Evolutionary conservation across 1,140 invertebrate genomes (phyloP), one percentile per base, ranked within the genome.

Genomic region (Camponotus pennsylvanicus): DNA sequence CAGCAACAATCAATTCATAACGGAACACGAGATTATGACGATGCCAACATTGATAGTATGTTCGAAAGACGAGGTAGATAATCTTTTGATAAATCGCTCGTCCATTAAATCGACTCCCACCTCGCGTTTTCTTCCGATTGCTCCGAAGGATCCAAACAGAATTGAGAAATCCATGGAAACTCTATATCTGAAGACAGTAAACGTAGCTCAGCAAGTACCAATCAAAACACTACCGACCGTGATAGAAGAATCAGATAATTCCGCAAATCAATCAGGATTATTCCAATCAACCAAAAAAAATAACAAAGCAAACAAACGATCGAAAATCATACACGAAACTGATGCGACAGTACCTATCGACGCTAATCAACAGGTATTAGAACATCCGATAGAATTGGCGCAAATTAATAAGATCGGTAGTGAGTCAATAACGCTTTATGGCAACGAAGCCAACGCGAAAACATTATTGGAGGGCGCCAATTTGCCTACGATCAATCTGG

Each of bases 341-440:
- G 80, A 84, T 13, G 8, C 13, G 13, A 49, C 49, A 4, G 9
- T 45, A 42, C 78, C 78, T 5, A 21, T 80, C 13, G 34, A 2
- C 61, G 45, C 45, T 49, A 52, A 84, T 40, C 69, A 76, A 27
- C 69, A 77, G 27, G 5, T 57, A 18, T 70, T 57, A 9, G 73
- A 21, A 79, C 21, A 15, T 45, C 5, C 55, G 1, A 3, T 32
- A 21, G 45, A 63, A 40, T 6, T 49, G 0, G 5, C 37, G 7
- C 55, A 64, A 27, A 69, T n/a, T 2, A 32, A 27, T 18, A 90
- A 86, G 42, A 9, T 55, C 0, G 15, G 49, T 1, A n/a, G 11
- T 0, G 94, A 95, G 86, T 92, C 92, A 3, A 91, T 95, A 27
- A 95, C 94, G 0, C 80, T 94, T 5, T 95, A 95, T n/a, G 90